Evolutionary conservation across 2,797 vertebrate genomes (phyloP).

Genomic region (Hozukius guyotensis): DNA sequence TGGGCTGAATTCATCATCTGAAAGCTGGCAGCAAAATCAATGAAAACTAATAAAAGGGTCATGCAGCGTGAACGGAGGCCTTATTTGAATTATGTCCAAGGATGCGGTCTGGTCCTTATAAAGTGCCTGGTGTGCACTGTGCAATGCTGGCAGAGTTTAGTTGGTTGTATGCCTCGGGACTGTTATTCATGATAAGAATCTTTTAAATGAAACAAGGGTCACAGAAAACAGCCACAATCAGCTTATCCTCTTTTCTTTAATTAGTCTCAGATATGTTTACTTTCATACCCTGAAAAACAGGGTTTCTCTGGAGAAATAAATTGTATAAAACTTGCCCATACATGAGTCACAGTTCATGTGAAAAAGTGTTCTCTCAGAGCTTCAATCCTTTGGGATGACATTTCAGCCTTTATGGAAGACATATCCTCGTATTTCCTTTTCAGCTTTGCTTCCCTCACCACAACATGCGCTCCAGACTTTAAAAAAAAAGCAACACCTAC

Average conservation of each 20-base stretch:
- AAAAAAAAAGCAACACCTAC: constrained; percentile 72
- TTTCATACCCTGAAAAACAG: neutral
- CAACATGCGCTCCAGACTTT: neutral
- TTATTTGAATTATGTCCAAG: constrained; percentile 67
- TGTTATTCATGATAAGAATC: neutral
- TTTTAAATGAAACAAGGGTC: constrained; percentile 3
- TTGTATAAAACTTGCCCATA: neutral
- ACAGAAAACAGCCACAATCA: neutral
- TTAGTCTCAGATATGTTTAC: neutral
- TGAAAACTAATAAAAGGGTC: constrained; percentile 70
- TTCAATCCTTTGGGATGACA: neutral
- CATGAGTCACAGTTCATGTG: neutral
- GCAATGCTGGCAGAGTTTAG: constrained; percentile 27
- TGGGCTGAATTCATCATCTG: constrained; percentile 61
- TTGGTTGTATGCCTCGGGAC: neutral
- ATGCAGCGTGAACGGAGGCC: constrained; percentile 54
- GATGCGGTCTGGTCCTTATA: constrained; percentile 39
- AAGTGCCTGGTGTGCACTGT: constrained; percentile 37
- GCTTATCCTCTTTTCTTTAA: constrained; percentile 9
- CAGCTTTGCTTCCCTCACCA: neutral
- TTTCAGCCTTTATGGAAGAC: neutral
- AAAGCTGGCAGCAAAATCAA: constrained; percentile 73
- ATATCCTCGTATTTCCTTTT: neutral
- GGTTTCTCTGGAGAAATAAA: neutral
- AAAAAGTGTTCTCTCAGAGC: neutral